Conservation (phyloP, 2,113 vertebrate genomes). For the Malaclemys terrapin region DNA sequence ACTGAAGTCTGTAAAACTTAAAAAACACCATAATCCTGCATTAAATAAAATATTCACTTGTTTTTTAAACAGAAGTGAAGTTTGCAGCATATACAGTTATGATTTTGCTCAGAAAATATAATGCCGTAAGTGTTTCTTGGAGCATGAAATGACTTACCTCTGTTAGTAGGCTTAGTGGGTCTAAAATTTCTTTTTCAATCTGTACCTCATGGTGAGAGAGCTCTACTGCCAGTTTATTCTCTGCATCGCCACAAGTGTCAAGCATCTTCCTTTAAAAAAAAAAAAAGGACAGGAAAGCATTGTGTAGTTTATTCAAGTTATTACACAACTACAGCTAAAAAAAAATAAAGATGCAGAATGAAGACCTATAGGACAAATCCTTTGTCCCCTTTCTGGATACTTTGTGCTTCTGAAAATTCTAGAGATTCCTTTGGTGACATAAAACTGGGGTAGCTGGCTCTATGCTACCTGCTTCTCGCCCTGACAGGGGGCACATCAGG, state of each 20-base stretch:
- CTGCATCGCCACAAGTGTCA: slow-evolving; percentile 94
- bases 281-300: background rate
- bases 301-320: background rate
- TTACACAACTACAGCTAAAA: background rate
- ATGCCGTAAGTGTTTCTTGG: background rate
- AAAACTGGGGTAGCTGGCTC: background rate
- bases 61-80: background rate
- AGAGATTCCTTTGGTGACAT: background rate
- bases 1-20: background rate
- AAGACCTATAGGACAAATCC: background rate
- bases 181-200: slow-evolving; percentile 94
- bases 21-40: background rate
- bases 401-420: background rate
- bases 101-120: background rate
- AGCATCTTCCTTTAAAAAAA: slow-evolving; percentile 91
- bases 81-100: background rate
- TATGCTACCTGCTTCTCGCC: background rate
- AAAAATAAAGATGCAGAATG: background rate
- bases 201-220: slow-evolving; percentile 93
- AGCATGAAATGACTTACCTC: slow-evolving; percentile 82
- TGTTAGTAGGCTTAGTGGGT: slow-evolving; percentile 90
- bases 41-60: background rate
- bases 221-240: slow-evolving; percentile 93
- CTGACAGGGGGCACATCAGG: background rate
- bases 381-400: background rate